These are phyloP conservation scores for Enteromius anoplus DNA, from an alignment of 2,797 vertebrate species.

Conservation along the genomic window DNA sequence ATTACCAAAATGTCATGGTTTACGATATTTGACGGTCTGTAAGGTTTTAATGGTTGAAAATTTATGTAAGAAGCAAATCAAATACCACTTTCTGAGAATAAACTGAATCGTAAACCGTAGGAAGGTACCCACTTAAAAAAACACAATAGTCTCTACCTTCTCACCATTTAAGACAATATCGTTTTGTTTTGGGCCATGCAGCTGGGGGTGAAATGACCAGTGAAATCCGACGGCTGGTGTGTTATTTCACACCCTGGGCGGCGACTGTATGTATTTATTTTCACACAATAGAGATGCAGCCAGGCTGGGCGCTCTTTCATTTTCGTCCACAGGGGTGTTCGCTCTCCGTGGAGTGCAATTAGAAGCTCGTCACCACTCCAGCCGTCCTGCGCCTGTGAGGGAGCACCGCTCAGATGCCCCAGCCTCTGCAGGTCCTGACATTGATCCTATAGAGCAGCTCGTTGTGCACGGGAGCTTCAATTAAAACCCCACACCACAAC, in stretches of 20 bases:
- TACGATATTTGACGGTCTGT: background rate
- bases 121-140: slow-evolving; percentile 53
- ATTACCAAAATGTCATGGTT: background rate
- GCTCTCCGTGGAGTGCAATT: slow-evolving; percentile 67
- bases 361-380: slow-evolving; percentile 59
- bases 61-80: background rate
- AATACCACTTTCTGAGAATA: slow-evolving; percentile 35
- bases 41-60: background rate
- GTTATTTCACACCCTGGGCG: slow-evolving; percentile 71
- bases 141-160: slow-evolving; percentile 53
- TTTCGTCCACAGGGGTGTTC: slow-evolving; percentile 62
- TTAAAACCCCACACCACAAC: slow-evolving; percentile 57
- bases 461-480: slow-evolving; percentile 45
- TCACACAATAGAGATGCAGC: slow-evolving; percentile 67
- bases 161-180: slow-evolving; percentile 65
- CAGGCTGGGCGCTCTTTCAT: slow-evolving; percentile 60
- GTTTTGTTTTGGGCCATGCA: slow-evolving; percentile 66
- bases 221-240: slow-evolving; percentile 66
- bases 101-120: slow-evolving; percentile 42
- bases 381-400: slow-evolving; percentile 47
- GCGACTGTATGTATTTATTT: slow-evolving; percentile 69
- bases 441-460: slow-evolving; percentile 58
- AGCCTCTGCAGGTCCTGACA: slow-evolving; percentile 58
- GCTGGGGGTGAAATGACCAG: slow-evolving; percentile 72
- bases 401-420: slow-evolving; percentile 42